These are phyloP conservation scores for Sparus aurata DNA, from an alignment of 2,797 vertebrate genomes.

Conservation along the genomic window DNA sequence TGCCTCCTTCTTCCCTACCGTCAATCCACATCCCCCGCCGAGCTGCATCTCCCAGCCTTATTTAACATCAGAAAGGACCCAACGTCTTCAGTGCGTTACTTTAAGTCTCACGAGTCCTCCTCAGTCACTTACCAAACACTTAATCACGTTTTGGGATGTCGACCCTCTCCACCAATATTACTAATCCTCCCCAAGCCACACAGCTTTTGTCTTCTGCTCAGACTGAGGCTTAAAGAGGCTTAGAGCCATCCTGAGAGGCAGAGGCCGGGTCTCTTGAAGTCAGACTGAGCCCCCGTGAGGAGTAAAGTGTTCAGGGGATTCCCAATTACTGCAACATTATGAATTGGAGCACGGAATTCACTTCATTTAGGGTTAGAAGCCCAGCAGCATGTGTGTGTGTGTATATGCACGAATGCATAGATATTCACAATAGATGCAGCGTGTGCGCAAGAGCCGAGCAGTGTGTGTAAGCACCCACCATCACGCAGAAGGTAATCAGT, in stretches of 20 bases:
- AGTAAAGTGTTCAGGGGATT: slow-evolving; percentile 37
- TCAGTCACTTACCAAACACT: slow-evolving; percentile 75
- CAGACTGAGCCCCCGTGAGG: slow-evolving; percentile 45
- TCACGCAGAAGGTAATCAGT: slow-evolving; percentile 71
- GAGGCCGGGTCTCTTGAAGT: slow-evolving; percentile 44
- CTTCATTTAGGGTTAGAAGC: slow-evolving; percentile 38
- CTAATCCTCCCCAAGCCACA: slow-evolving; percentile 74
- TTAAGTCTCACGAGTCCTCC: slow-evolving; percentile 69
- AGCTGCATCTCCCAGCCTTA: slow-evolving; percentile 60
- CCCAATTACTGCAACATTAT: slow-evolving; percentile 45
- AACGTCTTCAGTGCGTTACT: slow-evolving; percentile 66
- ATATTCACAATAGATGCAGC: slow-evolving; percentile 23
- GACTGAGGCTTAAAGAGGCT: slow-evolving; percentile 63
- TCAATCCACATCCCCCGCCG: slow-evolving; percentile 20
- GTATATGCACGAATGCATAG: slow-evolving; percentile 16
- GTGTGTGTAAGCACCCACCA: slow-evolving; percentile 31
- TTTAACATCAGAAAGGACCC: slow-evolving; percentile 81
- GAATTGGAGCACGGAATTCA: slow-evolving; percentile 19
- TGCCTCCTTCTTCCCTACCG: slow-evolving; percentile 33
- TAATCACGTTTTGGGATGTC: slow-evolving; percentile 81
- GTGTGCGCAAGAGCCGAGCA: no score
- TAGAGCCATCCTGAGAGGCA: slow-evolving; percentile 54
- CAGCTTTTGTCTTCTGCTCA: slow-evolving; percentile 69
- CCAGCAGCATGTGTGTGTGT: slow-evolving; percentile 14
- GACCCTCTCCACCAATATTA: slow-evolving; percentile 63